Base-by-base conservation (phyloP, 2,888 invertebrate species). In the Reticulitermes lucifugus region DNA sequence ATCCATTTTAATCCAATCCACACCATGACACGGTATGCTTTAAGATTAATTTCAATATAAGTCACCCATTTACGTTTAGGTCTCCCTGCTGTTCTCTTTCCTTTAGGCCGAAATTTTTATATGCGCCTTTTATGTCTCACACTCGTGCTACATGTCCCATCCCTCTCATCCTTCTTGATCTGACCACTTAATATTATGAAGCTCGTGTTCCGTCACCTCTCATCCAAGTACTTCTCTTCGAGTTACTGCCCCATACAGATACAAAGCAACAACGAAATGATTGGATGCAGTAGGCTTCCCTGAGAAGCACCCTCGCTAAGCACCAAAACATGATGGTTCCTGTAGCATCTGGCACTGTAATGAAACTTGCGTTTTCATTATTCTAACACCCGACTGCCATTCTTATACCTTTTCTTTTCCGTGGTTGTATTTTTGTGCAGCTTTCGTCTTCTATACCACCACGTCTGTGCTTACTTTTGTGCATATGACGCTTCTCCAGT, bases 361-460 rank as follows among this genome's bases (percentile, higher is more conserved):
- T 75, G 75, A 75, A 75, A 75, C 75, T 75, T 75, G 75, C 46
- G 43, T 75, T 75, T 46, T 43, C 75, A 75, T 75, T 75, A 75
- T 21, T 75, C 43, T 43, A 21, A 41, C n/a, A n/a, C 43, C 43
- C 46, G 22, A 75, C 21, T 75, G 43, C 35, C 0, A 2, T 35
- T 35, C 35, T 35, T 35, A 35, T 35, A 0, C 35, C 35, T 4
- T 35, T 35, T 35, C 35, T 43, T 41, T 75, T 75, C 46, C 35
- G 35, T 75, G 1, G 35, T 43, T 35, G 21, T 43, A 75, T 43
- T 75, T 75, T 43, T 41, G 2, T 41, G 43, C 21, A 21, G 43
- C 43, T 46, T 75, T 75, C 46, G 41, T 75, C 75, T 75, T 75
- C 43, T 21, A 43, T 21, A 3, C 21, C 21, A 18, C 75, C 4